phyloP scores from a whole-genome alignment of 23 tunicate genomes.

The Clavelina lepadiformis region DNA sequence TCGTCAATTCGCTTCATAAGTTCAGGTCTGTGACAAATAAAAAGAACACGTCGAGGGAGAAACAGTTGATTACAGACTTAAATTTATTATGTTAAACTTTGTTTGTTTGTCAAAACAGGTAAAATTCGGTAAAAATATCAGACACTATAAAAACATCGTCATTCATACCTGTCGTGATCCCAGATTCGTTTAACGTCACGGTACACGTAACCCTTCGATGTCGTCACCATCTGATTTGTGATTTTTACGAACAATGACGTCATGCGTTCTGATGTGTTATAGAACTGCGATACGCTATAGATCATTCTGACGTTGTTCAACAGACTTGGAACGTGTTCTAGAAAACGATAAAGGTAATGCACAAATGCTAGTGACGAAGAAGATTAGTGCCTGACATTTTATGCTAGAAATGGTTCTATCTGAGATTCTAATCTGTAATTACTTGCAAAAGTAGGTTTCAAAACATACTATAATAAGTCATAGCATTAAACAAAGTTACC shows the following conservation, averaged over 20 bases:
- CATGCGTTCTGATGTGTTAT: conserved; percentile 91
- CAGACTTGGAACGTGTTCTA: conserved; percentile 74
- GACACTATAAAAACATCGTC: no score
- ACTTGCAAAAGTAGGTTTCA: no score
- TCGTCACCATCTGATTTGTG: conserved; percentile 89
- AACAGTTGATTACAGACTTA: no score
- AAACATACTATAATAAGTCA: no score
- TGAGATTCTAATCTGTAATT: no score
- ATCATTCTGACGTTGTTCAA: conserved; percentile 79
- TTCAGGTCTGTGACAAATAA: conserved; percentile 39
- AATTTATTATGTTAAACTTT: no score
- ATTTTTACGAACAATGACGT: conserved; percentile 89
- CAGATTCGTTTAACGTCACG: conserved; percentile 59
- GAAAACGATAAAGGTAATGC: neutral
- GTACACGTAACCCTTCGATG: conserved; percentile 68
- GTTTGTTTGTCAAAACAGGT: no score
- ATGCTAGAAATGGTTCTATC: no score
- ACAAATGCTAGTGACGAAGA: no score
- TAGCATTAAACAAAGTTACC: conserved; percentile 38
- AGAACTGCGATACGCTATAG: conserved; percentile 82
- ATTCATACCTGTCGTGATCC: conserved; percentile 73
- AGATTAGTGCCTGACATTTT: no score
- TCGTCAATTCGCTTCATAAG: conserved; percentile 72
- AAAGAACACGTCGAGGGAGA: neutral
- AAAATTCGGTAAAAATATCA: no score